phyloP scores from a whole-genome alignment of 1,140 invertebrate species.

The Phymorhynchus buccinoides region DNA sequence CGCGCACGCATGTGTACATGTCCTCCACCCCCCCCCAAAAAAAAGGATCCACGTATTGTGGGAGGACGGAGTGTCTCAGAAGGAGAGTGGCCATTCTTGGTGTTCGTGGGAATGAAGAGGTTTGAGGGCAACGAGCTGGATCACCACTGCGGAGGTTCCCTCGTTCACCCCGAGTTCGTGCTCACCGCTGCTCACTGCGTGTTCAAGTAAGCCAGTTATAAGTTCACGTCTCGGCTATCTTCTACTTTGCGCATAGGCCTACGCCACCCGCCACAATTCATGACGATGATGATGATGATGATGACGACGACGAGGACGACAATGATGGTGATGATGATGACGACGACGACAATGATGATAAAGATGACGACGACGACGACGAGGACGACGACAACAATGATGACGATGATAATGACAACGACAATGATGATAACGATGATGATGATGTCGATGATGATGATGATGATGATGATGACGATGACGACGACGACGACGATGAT shows the following conservation, averaged over 20 bases:
- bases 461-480: background rate
- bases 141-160: conserved; percentile 83
- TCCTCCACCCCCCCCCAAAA: no score
- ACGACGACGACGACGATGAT: background rate
- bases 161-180: conserved; percentile 82
- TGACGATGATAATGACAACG: no score
- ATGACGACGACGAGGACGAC: background rate
- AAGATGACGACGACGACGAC: no score
- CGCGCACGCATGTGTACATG: background rate
- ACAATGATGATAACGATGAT: no score
- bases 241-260: no score
- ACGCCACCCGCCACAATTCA: no score
- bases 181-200: conserved; percentile 84
- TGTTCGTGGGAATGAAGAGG: background rate
- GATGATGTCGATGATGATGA: background rate
- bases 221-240: no score
- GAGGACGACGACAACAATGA: no score
- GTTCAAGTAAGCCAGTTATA: background rate
- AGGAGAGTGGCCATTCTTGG: background rate
- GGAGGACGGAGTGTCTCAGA: background rate
- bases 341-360: no score
- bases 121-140: background rate
- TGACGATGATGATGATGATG: no score
- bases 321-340: no score
- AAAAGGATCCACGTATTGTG: background rate